Base-by-base conservation (phyloP, 1,140 invertebrate genomes). In the Drosophila mauritiana region DNA sequence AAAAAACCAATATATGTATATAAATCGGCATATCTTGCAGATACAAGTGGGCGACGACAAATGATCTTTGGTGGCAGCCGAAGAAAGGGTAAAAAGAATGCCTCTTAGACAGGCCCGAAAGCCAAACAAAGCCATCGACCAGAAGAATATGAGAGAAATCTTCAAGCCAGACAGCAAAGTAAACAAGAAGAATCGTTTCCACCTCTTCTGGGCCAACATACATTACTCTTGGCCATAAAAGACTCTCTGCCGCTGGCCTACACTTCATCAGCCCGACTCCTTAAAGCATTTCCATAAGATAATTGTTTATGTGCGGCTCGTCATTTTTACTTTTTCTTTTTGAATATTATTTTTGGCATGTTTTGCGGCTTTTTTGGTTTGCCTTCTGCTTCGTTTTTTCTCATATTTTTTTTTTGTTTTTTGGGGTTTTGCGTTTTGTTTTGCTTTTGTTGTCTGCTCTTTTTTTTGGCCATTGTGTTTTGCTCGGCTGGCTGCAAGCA, bases 271-370 rank as follows among this genome's bases (percentile, higher is more conserved):
- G 37, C 36, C 17, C 45, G 45, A 7, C 48, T 40, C 34, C 63
- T 39, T 55, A 57, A 70, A n/a, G 34, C 68, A 72, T 57, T 70
- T 72, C 52, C 68, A 72, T 57, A 57, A 72, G 68, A 72, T 72
- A 72, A 72, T 72, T 72, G 65, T 72, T 70, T 55, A 52, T 52
- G 74, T 48, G 45, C 43, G 17, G 48, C 20, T 42, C 36, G 5
- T 43, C 27, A 7, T 31, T 31, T 31, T 31, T 45, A 34, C 11
- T 67, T 4, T n/a, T 39, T 46, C 0, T 4, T 43, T 51, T 83
- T 88, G 76, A 86, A 68, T 88, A 88, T 89, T 88, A 88, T 88
- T 88, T 88, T 88, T 88, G 83, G 83, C 83, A 80, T 88, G 80
- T 89, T 88, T 83, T 89, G 80, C 53, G 76, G 80, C 72, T 88